A percentile compares a stretch with the other conserved stretches of the same genome.
phyloP scores from a whole-genome alignment of 2,797 vertebrate species.

The Synanceia verrucosa region DNA sequence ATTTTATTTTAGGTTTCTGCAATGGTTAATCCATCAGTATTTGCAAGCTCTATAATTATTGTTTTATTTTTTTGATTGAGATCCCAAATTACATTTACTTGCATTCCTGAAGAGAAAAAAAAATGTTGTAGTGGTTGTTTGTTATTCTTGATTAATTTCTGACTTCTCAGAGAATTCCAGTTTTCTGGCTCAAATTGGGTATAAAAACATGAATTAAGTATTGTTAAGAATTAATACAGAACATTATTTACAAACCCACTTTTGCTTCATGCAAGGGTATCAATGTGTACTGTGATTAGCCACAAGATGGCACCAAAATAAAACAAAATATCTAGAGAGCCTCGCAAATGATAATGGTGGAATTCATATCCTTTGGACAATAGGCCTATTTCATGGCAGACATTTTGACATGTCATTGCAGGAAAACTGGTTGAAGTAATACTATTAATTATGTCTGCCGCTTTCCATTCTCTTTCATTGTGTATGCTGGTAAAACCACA shows the following conservation, averaged over 20 bases:
- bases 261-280: background rate
- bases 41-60: too few relatives aligned
- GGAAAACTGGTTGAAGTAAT: background rate
- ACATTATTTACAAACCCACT: background rate
- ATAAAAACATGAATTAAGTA: too few relatives aligned
- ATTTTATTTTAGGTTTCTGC: too few relatives aligned
- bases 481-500: background rate
- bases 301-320: slow-evolving; percentile 38
- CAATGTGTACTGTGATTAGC: background rate
- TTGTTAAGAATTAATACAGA: background rate
- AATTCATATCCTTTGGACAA: slow-evolving; percentile 16
- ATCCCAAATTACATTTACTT: too few relatives aligned
- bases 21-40: too few relatives aligned
- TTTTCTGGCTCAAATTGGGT: too few relatives aligned
- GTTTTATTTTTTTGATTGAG: too few relatives aligned
- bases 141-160: too few relatives aligned
- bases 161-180: too few relatives aligned
- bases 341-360: background rate
- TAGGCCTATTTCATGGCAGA: slow-evolving; percentile 4
- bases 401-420: slow-evolving; percentile 20
- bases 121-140: too few relatives aligned
- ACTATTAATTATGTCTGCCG: background rate
- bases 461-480: background rate
- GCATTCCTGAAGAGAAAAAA: too few relatives aligned
- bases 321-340: background rate